Conservation (phyloP, 2,113 vertebrate genomes). For the Pongo pygmaeus region DNA sequence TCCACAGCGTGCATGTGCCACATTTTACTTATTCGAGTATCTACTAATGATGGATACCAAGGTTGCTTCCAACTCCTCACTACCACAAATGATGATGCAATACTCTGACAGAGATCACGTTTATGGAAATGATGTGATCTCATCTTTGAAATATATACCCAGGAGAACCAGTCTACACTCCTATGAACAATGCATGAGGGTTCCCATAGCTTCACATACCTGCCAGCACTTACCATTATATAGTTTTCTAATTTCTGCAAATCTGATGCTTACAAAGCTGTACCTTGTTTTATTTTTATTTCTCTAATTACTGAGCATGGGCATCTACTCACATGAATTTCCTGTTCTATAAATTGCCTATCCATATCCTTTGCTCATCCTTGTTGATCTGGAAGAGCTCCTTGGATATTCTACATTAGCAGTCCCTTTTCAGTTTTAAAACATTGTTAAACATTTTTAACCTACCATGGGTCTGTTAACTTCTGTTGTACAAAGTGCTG, state of each 20-base stretch:
- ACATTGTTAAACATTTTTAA: neutral
- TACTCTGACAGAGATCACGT: neutral
- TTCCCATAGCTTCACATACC: neutral
- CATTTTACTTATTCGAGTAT: neutral
- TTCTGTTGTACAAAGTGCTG: neutral
- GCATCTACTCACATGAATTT: neutral
- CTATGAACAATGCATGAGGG: neutral
- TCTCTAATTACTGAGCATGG: constrained; percentile 8
- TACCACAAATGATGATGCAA: neutral
- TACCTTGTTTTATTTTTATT: neutral
- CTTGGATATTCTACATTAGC: neutral
- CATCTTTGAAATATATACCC: neutral
- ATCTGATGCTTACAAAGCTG: neutral
- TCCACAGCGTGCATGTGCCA: neutral
- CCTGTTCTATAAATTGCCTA: neutral
- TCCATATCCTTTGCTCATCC: neutral
- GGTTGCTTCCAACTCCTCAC: neutral
- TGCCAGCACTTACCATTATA: neutral
- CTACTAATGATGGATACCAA: neutral
- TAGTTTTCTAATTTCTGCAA: constrained; percentile 6
- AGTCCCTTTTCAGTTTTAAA: neutral
- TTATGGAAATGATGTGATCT: neutral
- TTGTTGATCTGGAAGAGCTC: neutral
- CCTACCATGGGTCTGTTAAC: neutral
- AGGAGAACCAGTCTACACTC: neutral